Base-by-base conservation (phyloP, 2,888 invertebrate species). In the Chrysolina americana region DNA sequence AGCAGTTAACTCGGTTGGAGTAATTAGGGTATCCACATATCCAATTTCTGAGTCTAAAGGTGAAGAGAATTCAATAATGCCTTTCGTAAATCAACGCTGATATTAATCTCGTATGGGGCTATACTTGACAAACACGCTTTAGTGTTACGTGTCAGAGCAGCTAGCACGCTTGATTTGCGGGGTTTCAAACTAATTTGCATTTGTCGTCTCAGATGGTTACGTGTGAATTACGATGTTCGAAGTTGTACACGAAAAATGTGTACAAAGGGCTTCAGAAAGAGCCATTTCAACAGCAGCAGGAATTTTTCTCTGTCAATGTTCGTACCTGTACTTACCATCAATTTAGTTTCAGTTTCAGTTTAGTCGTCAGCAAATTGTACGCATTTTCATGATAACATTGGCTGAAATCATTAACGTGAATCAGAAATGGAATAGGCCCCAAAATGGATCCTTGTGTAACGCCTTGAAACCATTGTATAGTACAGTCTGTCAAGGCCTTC, bases 61-160 rank as follows among this genome's bases (percentile, higher is more conserved):
- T 48, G 48, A 48, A 48, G 48, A 48, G 17, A 48, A 63, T 63
- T 64, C 64, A 64, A 64, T 64, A 64, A 17, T 64, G 64, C 48
- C 64, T 41, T 44, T 64, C 64, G 44, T 64, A 64, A 28, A 64
- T 41, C 41, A 64, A 64, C 64, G 44, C 41, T 64, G 64, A 64
- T 64, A 64, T 64, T 41, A 64, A 41, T 41, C 64, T 64, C 21
- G 64, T 36, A 41, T 64, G 41, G 44, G 19, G 19, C 17, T n/a
- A 48, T 48, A 48, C 48, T 48, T 48, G 48, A 48, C 48, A 48
- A 48, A 48, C 48, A 48, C 48, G 48, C 17, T 48, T 48, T 48
- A 48, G 48, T 17, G 48, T 48, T 48, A 48, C 48, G 48, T 48
- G 48, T 48, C 48, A 10, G 48, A 48, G 17, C 17, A 17, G 3